These are phyloP conservation scores for Dioctria rufipes DNA, from an alignment of 2,888 invertebrate genomes.

Conservation along the genomic window DNA sequence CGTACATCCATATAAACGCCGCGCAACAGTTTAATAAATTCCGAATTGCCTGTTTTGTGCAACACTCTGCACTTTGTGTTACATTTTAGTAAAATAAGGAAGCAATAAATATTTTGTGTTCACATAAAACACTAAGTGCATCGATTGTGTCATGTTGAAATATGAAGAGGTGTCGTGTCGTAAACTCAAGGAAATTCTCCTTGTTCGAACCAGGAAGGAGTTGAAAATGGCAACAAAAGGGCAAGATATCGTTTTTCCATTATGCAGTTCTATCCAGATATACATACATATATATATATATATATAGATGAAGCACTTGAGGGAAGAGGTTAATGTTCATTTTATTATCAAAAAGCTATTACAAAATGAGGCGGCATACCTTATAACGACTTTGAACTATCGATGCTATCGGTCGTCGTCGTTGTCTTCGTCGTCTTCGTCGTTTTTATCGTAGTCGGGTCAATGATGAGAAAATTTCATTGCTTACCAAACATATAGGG, in stretches of 20 bases:
- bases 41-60: background rate
- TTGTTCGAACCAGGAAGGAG: background rate
- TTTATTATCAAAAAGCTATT: conserved; percentile 24
- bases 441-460: no score
- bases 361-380: background rate
- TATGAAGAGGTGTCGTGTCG: conserved; percentile 7
- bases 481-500: background rate
- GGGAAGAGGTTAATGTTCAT: background rate
- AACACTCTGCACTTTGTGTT: background rate
- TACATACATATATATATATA: no score
- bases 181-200: conserved; percentile 14
- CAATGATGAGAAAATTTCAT: background rate
- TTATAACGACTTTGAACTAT: conserved; percentile 8
- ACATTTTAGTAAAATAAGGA: background rate
- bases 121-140: conserved; percentile 6
- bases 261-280: background rate
- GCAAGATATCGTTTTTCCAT: background rate
- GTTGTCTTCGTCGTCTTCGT: background rate
- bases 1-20: no score
- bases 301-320: background rate
- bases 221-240: background rate
- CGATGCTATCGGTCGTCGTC: background rate
- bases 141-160: conserved; percentile 16
- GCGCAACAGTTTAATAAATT: background rate
- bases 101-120: conserved; percentile 7